phyloP scores from a whole-genome alignment of 1,140 invertebrate genomes.

The Macrobrachium rosenbergii region DNA sequence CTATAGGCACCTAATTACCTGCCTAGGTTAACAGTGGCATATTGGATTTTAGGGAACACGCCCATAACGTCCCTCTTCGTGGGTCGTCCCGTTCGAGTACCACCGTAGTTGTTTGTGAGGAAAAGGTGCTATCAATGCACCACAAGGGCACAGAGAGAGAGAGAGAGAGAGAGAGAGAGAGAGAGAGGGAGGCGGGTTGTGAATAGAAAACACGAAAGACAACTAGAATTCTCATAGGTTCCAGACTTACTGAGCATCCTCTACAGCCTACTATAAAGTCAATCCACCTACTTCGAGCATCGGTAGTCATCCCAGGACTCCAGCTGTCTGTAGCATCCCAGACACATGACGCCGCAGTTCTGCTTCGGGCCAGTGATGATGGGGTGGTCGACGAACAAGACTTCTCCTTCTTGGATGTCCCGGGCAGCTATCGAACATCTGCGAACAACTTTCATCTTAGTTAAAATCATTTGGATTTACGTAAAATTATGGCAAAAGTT shows the following conservation, averaged over 20 bases:
- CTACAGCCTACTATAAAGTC: too few relatives aligned
- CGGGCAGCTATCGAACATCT: slow-evolving; percentile 60
- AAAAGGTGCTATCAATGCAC: too few relatives aligned
- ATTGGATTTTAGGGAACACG: too few relatives aligned
- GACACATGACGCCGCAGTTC: slow-evolving; percentile 59
- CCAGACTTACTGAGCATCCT: too few relatives aligned
- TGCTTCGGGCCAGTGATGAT: slow-evolving; percentile 63
- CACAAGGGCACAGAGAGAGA: background rate
- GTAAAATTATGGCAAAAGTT: background rate
- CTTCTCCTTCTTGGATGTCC: slow-evolving; percentile 62
- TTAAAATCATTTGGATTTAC: too few relatives aligned
- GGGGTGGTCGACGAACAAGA: slow-evolving; percentile 62
- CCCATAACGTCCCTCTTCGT: too few relatives aligned
- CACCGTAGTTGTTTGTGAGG: too few relatives aligned
- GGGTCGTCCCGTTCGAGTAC: too few relatives aligned
- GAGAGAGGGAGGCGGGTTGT: too few relatives aligned
- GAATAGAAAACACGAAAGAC: too few relatives aligned
- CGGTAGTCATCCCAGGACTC: slow-evolving; percentile 38
- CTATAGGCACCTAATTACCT: too few relatives aligned
- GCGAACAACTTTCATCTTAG: background rate
- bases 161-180: slow-evolving; percentile 1
- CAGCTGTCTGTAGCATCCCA: slow-evolving; percentile 60
- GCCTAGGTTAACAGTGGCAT: too few relatives aligned
- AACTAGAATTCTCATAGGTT: background rate
- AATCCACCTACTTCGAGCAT: slow-evolving; percentile 55